Conservation (phyloP, 92 coral and sea anemone genomes). For the Meandrina meandrites region DNA sequence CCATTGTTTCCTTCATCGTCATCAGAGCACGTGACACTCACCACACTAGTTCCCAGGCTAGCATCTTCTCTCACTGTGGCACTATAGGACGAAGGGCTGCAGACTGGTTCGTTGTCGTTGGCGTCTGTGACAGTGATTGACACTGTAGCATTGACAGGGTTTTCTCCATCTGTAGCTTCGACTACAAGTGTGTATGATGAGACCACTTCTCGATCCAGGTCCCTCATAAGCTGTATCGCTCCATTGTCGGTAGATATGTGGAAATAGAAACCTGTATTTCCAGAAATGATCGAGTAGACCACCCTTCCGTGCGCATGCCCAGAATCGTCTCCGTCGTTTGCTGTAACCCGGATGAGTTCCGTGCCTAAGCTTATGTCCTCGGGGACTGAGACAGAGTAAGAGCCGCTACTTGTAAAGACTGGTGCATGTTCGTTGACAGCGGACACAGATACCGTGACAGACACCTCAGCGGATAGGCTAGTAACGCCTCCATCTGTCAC, state of each 20-base stretch:
- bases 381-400: slow-evolving; percentile 59
- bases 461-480: slow-evolving; percentile 44
- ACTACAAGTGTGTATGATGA: slow-evolving; percentile 56
- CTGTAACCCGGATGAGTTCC: slow-evolving; percentile 67
- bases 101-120: slow-evolving; percentile 74
- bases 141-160: slow-evolving; percentile 73
- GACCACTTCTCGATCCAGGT: slow-evolving; percentile 65
- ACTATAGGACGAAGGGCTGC: slow-evolving; percentile 61
- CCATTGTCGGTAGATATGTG: slow-evolving; percentile 60
- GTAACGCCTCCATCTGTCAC: slow-evolving; percentile 55
- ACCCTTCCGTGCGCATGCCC: slow-evolving; percentile 60
- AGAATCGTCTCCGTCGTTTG: slow-evolving; percentile 68
- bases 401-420: slow-evolving; percentile 55
- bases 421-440: slow-evolving; percentile 66
- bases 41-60: slow-evolving; percentile 53
- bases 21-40: slow-evolving; percentile 66
- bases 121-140: slow-evolving; percentile 60
- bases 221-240: slow-evolving; percentile 38
- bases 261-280: slow-evolving; percentile 63
- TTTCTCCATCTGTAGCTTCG: slow-evolving; percentile 67
- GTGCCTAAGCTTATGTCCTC: slow-evolving; percentile 68
- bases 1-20: slow-evolving; percentile 71
- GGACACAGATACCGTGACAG: slow-evolving; percentile 45
- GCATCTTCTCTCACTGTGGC: slow-evolving; percentile 66
- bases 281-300: slow-evolving; percentile 61